These are phyloP conservation scores for Nematopogon swammerdamellus DNA, from an alignment of 2,888 invertebrate genomes.

Conservation along the genomic window DNA sequence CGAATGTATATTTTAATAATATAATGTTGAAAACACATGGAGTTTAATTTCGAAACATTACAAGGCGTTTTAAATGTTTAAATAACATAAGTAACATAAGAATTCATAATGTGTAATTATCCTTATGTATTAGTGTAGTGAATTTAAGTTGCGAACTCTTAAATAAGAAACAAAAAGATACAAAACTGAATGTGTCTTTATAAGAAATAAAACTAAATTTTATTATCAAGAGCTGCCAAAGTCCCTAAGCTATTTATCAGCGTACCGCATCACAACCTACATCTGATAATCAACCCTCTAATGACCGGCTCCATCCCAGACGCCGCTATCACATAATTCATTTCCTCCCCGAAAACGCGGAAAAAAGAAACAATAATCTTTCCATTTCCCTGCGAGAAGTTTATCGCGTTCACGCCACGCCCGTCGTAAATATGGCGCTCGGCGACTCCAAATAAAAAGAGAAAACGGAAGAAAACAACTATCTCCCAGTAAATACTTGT, in stretches of 20 bases:
- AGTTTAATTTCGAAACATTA: no score
- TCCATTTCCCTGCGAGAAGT: conserved; percentile 43
- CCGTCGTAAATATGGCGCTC: conserved; percentile 42
- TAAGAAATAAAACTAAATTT: no score
- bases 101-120: no score
- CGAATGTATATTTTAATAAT: no score
- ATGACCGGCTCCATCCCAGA: background rate
- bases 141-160: no score
- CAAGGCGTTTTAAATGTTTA: no score
- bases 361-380: conserved; percentile 42
- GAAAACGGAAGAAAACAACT: conserved; percentile 35
- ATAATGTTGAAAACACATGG: no score
- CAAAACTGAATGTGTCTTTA: no score
- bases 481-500: background rate
- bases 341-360: background rate
- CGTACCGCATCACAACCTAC: background rate
- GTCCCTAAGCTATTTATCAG: background rate
- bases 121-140: no score
- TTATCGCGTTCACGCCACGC: conserved; percentile 46
- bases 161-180: no score
- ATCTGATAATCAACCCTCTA: background rate
- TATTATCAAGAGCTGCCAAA: no score
- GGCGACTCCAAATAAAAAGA: conserved; percentile 33
- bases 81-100: no score
- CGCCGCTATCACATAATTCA: background rate